Conservation (phyloP, 1,140 invertebrate species). For the Rhopalosiphum maidis region DNA sequence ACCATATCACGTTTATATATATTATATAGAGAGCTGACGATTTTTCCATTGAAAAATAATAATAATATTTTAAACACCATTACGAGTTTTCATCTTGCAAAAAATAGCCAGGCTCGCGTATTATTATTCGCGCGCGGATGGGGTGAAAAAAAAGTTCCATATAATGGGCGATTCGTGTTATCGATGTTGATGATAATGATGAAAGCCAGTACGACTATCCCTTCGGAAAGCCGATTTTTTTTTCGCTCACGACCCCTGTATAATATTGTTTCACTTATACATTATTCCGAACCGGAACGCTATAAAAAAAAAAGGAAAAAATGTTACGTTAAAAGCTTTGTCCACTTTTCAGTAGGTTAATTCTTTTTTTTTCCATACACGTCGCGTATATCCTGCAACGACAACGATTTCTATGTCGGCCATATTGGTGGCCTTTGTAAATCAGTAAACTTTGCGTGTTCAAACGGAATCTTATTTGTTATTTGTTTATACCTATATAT, state of each 20-base stretch:
- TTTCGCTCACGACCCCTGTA: slow-evolving; percentile 15
- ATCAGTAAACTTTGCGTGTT: neutral
- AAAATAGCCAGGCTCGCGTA: neutral
- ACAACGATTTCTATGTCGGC: neutral
- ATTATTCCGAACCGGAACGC: slow-evolving; percentile 45
- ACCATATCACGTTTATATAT: neutral
- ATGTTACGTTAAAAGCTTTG: slow-evolving; percentile 55
- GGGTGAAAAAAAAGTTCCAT: slow-evolving; percentile 31
- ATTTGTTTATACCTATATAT: neutral
- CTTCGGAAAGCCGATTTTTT: slow-evolving; percentile 47
- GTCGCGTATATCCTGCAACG: neutral
- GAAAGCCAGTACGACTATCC: slow-evolving; percentile 30
- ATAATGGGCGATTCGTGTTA: slow-evolving; percentile 58
- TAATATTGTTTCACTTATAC: slow-evolving; percentile 57
- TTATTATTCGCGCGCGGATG: neutral
- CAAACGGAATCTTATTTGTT: neutral
- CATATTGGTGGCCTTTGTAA: neutral
- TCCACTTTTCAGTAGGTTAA: slow-evolving; percentile 55
- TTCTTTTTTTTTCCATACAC: slow-evolving; percentile 20
- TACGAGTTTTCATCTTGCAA: slow-evolving; percentile 43
- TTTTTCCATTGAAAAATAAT: slow-evolving; percentile 31
- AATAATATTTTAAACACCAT: slow-evolving; percentile 48
- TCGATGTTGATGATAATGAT: slow-evolving; percentile 56
- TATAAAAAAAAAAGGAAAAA: slow-evolving; percentile 27
- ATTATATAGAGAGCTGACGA: neutral